phyloP scores from a whole-genome alignment of 2,888 invertebrate species.

The Junonia oenone region DNA sequence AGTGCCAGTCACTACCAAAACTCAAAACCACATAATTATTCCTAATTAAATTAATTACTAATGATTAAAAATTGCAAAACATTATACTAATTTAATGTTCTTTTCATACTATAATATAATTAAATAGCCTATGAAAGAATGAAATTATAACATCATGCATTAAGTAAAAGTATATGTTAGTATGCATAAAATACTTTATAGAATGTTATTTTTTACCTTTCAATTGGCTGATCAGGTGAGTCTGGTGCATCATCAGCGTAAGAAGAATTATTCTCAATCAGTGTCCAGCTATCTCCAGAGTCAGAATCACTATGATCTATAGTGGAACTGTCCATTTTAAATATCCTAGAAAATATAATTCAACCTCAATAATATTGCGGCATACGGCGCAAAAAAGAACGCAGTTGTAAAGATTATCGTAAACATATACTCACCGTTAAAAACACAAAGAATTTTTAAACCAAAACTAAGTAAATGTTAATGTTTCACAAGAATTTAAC shows the following conservation, averaged over 20 bases:
- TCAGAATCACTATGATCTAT: constrained; percentile 73
- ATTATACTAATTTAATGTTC: too few relatives aligned
- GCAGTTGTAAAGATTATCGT: not conserved
- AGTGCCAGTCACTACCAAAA: not conserved
- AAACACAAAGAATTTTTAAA: constrained; percentile 28
- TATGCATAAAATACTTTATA: too few relatives aligned
- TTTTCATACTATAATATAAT: too few relatives aligned
- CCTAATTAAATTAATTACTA: not conserved
- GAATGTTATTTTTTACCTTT: constrained; percentile 40
- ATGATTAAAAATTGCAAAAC: not conserved
- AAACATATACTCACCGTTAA: constrained; percentile 14
- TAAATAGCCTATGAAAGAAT: too few relatives aligned
- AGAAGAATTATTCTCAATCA: constrained; percentile 53
- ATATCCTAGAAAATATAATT: constrained; percentile 11
- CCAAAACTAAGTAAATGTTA: not conserved
- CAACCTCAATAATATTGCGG: not conserved
- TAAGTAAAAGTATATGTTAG: too few relatives aligned
- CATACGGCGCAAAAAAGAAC: constrained; percentile 17
- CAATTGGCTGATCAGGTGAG: constrained; percentile 38
- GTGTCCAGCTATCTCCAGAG: constrained; percentile 74
- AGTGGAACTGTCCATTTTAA: constrained; percentile 56
- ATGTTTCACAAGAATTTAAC: constrained; percentile 44
- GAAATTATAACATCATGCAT: too few relatives aligned
- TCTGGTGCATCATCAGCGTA: constrained; percentile 48
- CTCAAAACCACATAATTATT: too few relatives aligned